Conservation (phyloP, 2,797 vertebrate species). For the Botia kubotai region DNA sequence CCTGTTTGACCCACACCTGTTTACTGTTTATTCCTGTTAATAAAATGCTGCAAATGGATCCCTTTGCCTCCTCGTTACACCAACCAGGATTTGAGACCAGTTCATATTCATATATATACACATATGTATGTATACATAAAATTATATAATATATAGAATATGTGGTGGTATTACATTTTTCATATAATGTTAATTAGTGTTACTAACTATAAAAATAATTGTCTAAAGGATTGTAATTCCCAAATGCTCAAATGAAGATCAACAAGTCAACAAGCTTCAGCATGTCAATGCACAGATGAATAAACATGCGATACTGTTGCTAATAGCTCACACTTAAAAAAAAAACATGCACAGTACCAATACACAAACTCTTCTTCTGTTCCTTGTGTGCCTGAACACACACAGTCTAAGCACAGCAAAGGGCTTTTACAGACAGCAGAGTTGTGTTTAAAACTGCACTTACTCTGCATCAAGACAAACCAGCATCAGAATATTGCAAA, state of each 20-base stretch:
- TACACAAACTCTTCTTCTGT: background rate
- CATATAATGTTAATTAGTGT: too few species aligned
- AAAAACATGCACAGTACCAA: too few species aligned
- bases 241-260: background rate
- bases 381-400: background rate
- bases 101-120: conserved; percentile 53
- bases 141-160: too few species aligned
- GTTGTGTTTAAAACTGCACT: background rate
- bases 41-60: too few species aligned
- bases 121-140: too few species aligned
- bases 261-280: background rate
- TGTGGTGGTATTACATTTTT: too few species aligned
- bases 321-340: background rate
- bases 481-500: background rate
- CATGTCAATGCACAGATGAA: too few species aligned
- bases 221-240: too few species aligned
- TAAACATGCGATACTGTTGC: background rate
- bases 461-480: background rate
- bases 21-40: too few species aligned
- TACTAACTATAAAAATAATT: too few species aligned
- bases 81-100: conserved; percentile 74
- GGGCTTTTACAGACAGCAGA: conserved; percentile 10
- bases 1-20: too few species aligned
- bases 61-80: conserved; percentile 69
- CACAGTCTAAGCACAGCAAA: background rate